These are phyloP conservation scores for Drosophila lutescens DNA, from an alignment of 2,888 invertebrate genomes.

Conservation along the genomic window DNA sequence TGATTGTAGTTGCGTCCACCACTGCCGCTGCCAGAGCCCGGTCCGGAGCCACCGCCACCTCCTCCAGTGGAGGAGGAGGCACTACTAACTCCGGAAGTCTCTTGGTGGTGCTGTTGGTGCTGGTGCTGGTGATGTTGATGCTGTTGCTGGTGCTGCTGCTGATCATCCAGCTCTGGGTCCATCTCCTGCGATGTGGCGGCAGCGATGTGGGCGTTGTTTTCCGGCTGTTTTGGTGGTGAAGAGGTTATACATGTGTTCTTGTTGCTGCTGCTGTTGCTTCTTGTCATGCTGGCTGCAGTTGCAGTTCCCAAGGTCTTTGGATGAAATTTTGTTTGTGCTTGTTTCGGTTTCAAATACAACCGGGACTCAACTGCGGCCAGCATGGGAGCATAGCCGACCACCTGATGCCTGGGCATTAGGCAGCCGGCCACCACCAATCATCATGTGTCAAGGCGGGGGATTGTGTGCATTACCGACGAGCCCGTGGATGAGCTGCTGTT, in stretches of 20 bases:
- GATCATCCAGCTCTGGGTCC: constrained; percentile 45
- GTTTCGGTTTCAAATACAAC: constrained; percentile 41
- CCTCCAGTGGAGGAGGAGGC: background rate
- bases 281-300: constrained; percentile 71
- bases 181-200: constrained; percentile 15
- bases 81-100: background rate
- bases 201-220: constrained; percentile 33
- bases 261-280: constrained; percentile 43
- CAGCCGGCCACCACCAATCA: constrained; percentile 83
- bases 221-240: constrained; percentile 73
- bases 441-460: constrained; percentile 82
- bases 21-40: constrained; percentile 4
- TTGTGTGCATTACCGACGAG: constrained; percentile 82
- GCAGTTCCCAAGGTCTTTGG: constrained; percentile 41
- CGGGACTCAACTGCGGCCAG: constrained; percentile 72
- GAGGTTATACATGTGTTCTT: constrained; percentile 74
- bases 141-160: background rate
- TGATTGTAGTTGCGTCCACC: constrained; percentile 44
- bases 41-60: background rate
- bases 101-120: constrained; percentile 3
- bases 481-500: constrained; percentile 70
- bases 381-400: constrained; percentile 68
- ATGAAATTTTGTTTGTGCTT: constrained; percentile 36
- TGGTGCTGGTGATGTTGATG: background rate
- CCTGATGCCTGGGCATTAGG: constrained; percentile 77